A percentile compares a stretch with the other conserved stretches of the same genome.
Conservation (phyloP, 2,797 vertebrate genomes). For the Mastacembelus armatus region DNA sequence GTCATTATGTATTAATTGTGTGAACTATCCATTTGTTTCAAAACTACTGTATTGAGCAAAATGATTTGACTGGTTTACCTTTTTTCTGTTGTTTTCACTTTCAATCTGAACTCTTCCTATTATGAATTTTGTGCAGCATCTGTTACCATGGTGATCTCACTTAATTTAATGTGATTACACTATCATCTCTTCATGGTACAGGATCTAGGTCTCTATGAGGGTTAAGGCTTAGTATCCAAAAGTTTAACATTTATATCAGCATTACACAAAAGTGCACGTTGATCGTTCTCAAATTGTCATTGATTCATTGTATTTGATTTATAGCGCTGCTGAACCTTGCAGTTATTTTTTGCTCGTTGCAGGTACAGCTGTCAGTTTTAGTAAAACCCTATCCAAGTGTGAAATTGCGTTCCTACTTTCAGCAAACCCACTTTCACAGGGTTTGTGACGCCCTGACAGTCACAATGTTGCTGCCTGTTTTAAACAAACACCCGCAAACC, state of each 20-base stretch:
- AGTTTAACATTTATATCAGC: not conserved
- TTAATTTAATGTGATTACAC: not conserved
- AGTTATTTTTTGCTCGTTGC: not conserved
- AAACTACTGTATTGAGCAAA: too few relatives aligned
- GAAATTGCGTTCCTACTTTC: conserved; percentile 6
- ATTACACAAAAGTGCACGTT: not conserved
- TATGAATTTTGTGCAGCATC: not conserved
- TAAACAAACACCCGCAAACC: conserved; percentile 5
- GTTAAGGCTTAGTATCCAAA: not conserved
- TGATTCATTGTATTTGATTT: not conserved
- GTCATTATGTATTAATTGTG: not conserved
- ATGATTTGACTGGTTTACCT: too few relatives aligned
- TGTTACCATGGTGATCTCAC: too few relatives aligned
- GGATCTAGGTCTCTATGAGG: not conserved
- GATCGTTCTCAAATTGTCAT: not conserved
- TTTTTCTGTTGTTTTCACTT: too few relatives aligned
- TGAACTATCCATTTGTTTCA: not conserved
- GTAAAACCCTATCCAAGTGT: not conserved
- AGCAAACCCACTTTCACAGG: not conserved
- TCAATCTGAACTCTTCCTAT: too few relatives aligned
- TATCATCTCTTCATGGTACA: not conserved
- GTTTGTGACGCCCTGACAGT: conserved; percentile 14
- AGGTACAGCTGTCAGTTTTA: conserved; percentile 11
- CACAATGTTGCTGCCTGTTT: not conserved
- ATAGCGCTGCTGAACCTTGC: not conserved